These are phyloP conservation scores for Philopotamus ludificatus DNA, from an alignment of 1,140 invertebrate genomes.

Conservation along the genomic window DNA sequence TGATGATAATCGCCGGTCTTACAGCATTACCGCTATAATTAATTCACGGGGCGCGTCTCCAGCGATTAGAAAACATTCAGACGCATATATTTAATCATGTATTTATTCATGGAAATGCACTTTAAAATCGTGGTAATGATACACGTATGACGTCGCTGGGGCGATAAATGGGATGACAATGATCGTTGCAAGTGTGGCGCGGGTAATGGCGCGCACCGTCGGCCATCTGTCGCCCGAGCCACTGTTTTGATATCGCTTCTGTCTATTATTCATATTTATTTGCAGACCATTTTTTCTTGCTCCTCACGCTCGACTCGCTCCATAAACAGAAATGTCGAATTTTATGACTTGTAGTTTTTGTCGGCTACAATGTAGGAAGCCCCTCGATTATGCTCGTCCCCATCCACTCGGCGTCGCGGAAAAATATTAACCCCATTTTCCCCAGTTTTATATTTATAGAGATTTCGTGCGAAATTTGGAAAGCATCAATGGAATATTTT, in stretches of 20 bases:
- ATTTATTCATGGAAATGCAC: too few species aligned
- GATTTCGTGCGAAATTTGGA: too few species aligned
- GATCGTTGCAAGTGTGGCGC: too few species aligned
- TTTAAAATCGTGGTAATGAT: background rate
- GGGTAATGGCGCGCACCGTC: constrained; percentile 16
- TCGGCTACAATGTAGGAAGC: too few species aligned
- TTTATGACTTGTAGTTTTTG: constrained; percentile 21
- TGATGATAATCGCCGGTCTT: background rate
- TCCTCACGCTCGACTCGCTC: constrained; percentile 16
- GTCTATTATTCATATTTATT: constrained; percentile 35
- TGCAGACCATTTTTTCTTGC: constrained; percentile 13
- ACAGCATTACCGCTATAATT: background rate
- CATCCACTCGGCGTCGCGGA: too few species aligned
- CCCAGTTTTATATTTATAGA: too few species aligned
- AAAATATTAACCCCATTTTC: too few species aligned
- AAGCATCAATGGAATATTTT: too few species aligned
- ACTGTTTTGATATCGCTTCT: constrained; percentile 33
- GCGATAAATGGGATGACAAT: too few species aligned
- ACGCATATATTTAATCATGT: too few species aligned
- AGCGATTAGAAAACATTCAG: background rate
- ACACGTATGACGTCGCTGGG: background rate
- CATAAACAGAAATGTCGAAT: background rate
- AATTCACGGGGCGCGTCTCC: background rate
- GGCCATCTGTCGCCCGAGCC: constrained; percentile 32
- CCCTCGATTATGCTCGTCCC: too few species aligned